These are phyloP conservation scores for Ceraclea dissimilis DNA, from an alignment of 2,888 invertebrate species.

Conservation along the genomic window DNA sequence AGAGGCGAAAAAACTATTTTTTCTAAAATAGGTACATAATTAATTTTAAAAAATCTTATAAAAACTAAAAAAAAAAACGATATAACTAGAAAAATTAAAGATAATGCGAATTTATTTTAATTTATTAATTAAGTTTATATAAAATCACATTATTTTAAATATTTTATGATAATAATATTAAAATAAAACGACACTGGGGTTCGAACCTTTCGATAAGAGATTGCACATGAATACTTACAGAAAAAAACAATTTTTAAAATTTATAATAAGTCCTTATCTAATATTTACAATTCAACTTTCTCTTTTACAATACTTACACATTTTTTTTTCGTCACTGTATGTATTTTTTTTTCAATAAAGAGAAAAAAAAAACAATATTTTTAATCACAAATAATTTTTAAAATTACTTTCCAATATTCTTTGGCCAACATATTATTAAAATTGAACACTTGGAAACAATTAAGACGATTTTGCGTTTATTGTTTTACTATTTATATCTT, in stretches of 20 bases:
- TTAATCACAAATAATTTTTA: not conserved
- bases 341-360: no score
- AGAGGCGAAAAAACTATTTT: slow-evolving; percentile 4
- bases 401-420: slow-evolving; percentile 10
- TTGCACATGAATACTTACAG: slow-evolving; percentile 25
- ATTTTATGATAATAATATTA: not conserved
- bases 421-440: slow-evolving; percentile 25
- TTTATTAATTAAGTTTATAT: not conserved
- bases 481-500: no score
- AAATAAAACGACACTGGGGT: slow-evolving; percentile 22
- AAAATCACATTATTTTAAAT: slow-evolving; percentile 11
- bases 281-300: not conserved
- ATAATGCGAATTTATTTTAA: slow-evolving; percentile 15
- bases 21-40: slow-evolving; percentile 1
- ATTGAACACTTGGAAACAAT: slow-evolving; percentile 21
- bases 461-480: no score
- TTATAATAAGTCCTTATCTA: not conserved
- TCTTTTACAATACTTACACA: no score
- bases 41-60: not conserved
- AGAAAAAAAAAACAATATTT: no score
- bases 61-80: not conserved
- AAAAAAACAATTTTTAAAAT: slow-evolving; percentile 20
- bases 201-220: slow-evolving; percentile 26
- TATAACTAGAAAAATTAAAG: slow-evolving; percentile 4
- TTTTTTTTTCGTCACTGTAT: no score